phyloP scores from a whole-genome alignment of 2,797 vertebrate species.

The Poeciliopsis infans region DNA sequence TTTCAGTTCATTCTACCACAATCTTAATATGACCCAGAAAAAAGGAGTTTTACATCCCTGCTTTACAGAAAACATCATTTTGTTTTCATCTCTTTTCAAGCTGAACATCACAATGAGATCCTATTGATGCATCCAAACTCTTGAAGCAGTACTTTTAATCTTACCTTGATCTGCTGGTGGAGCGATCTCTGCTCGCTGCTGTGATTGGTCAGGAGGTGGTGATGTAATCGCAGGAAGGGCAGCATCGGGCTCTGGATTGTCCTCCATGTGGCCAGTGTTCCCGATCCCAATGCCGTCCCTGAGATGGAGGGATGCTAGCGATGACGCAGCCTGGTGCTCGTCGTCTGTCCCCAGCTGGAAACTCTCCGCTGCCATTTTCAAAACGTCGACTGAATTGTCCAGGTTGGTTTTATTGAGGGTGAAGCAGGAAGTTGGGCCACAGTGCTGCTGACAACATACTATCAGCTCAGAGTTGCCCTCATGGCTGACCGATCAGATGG shows the following conservation, averaged over 20 bases:
- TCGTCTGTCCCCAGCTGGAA: constrained; percentile 80
- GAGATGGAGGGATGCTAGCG: constrained; percentile 84
- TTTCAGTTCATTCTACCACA: too few relatives aligned
- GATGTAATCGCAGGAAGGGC: constrained; percentile 78
- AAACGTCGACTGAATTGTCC: constrained; percentile 42
- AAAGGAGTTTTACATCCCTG: too few relatives aligned
- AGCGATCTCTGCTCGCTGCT: constrained; percentile 74
- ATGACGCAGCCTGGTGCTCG: constrained; percentile 78
- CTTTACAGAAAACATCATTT: background rate
- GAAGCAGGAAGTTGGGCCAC: constrained; percentile 48
- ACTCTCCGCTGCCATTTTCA: constrained; percentile 77
- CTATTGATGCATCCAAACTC: background rate
- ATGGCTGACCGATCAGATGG: constrained; percentile 55
- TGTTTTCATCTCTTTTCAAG: background rate
- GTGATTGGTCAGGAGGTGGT: constrained; percentile 77
- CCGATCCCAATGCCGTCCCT: constrained; percentile 83
- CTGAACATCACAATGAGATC: background rate
- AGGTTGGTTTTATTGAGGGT: constrained; percentile 47
- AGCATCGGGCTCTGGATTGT: constrained; percentile 84
- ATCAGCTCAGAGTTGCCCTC: constrained; percentile 66
- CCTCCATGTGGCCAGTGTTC: constrained; percentile 81
- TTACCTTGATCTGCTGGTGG: constrained; percentile 69
- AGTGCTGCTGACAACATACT: constrained; percentile 62
- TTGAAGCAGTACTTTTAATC: constrained; percentile 6
- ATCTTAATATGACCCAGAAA: too few relatives aligned